A percentile compares a stretch with the other conserved stretches of the same genome.
Evolutionary conservation across 2,113 vertebrate genomes (phyloP).

Genomic region (Nothobranchius furzeri): DNA sequence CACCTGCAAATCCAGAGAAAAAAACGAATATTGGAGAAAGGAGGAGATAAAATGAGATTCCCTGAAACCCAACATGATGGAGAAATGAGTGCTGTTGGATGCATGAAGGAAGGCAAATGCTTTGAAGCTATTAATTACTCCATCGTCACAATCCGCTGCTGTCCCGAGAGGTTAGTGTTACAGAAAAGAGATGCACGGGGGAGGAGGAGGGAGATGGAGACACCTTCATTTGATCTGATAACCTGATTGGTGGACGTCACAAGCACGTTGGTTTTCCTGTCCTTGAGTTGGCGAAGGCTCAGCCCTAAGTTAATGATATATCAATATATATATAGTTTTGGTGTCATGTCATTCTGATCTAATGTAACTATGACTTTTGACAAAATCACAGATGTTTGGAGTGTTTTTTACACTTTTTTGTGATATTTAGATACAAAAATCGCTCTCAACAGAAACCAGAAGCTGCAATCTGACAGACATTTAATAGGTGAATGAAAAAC

Average conservation of each 20-base stretch:
- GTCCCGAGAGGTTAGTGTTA: slow-evolving; percentile 46
- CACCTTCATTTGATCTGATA: slow-evolving; percentile 42
- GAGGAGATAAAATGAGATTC: not conserved
- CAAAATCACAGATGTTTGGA: no score
- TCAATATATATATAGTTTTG: not conserved
- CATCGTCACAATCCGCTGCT: slow-evolving; percentile 48
- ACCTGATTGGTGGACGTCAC: slow-evolving; percentile 13
- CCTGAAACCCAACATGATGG: slow-evolving; percentile 24
- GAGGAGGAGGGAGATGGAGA: slow-evolving; percentile 17
- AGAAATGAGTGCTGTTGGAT: slow-evolving; percentile 33
- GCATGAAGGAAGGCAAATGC: slow-evolving; percentile 30
- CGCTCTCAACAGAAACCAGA: slow-evolving; percentile 21
- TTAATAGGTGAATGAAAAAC: not conserved
- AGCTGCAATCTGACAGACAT: not conserved
- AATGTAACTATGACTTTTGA: not conserved
- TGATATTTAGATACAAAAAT: slow-evolving; percentile 11
- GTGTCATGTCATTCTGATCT: slow-evolving; percentile 16
- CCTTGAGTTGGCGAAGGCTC: not conserved
- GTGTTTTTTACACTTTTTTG: slow-evolving; percentile 4
- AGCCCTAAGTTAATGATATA: not conserved
- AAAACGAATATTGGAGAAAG: slow-evolving; percentile 9
- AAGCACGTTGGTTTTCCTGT: slow-evolving; percentile 47
- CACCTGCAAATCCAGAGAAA: slow-evolving; percentile 8
- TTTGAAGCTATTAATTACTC: slow-evolving; percentile 63
- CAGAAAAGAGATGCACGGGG: slow-evolving; percentile 6